Conservation (phyloP, 2,113 vertebrate genomes). For the Cichladusa arquata region DNA sequence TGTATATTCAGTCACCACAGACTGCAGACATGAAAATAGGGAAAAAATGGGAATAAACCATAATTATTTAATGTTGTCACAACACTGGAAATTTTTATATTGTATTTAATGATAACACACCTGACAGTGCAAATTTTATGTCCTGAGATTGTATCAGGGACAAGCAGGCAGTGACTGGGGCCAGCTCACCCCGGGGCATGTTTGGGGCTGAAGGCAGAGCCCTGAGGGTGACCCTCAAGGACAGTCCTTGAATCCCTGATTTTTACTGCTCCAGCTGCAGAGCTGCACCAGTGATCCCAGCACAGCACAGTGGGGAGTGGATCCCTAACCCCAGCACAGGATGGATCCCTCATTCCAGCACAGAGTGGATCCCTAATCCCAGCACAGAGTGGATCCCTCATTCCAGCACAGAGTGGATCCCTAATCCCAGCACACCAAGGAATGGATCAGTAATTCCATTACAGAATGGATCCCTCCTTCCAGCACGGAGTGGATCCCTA, state of each 20-base stretch:
- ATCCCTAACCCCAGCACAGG: background rate
- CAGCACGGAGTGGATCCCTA: no score
- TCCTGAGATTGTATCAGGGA: background rate
- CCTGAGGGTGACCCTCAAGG: background rate
- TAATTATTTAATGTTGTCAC: background rate
- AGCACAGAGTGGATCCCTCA: background rate
- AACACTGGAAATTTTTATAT: background rate
- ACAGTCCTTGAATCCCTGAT: accelerated
- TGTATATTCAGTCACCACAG: background rate
- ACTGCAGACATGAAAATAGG: background rate
- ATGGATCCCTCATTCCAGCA: no score
- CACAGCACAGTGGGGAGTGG: background rate
- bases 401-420: background rate
- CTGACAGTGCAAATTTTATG: background rate
- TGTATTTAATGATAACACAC: background rate
- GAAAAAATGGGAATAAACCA: background rate
- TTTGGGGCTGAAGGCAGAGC: background rate
- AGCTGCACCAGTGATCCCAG: background rate
- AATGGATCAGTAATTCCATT: no score
- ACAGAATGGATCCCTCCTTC: no score
- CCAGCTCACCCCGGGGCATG: accelerated
- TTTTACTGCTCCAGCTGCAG: no score
- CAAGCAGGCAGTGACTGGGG: background rate
- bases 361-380: background rate
- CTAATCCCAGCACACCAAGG: no score